Conservation (phyloP, 2,113 vertebrate species). For the Bubo scandiacus region DNA sequence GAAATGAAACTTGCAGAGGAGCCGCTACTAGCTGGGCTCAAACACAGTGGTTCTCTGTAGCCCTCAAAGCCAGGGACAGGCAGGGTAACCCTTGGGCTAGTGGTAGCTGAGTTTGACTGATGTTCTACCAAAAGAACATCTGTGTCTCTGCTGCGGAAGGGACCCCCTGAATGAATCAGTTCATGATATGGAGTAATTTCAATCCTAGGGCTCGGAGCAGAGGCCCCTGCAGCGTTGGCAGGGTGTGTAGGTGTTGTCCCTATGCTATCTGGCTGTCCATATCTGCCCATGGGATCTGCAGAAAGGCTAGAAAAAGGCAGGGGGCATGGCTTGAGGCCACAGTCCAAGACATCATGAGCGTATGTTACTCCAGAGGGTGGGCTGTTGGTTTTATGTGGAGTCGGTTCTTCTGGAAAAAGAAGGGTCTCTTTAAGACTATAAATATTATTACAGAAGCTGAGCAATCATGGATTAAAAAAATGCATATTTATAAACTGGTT, state of each 20-base stretch:
- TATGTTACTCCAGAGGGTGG: conserved; percentile 85
- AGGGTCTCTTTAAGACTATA: conserved; percentile 83
- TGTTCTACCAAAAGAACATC: conserved; percentile 83
- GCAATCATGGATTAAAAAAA: conserved; percentile 64
- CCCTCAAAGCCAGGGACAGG: conserved; percentile 91
- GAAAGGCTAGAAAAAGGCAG: conserved; percentile 74
- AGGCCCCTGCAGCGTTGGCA: conserved; percentile 77
- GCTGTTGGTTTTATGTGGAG: conserved; percentile 87
- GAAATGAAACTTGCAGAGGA: conserved; percentile 99
- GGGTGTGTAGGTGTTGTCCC: conserved; percentile 84
- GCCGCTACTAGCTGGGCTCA: conserved; percentile 97
- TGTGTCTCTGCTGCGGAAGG: conserved; percentile 80
- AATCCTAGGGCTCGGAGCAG: conserved; percentile 91
- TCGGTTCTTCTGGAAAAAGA: conserved; percentile 93
- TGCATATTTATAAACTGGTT: conserved; percentile 46
- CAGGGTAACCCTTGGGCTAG: conserved; percentile 90
- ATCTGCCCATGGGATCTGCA: conserved; percentile 82
- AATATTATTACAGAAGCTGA: conserved; percentile 67
- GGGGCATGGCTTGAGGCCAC: conserved; percentile 87
- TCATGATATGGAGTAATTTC: conserved; percentile 97
- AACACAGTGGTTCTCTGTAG: conserved; percentile 95
- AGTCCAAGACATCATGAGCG: conserved; percentile 84
- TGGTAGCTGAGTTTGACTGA: conserved; percentile 75
- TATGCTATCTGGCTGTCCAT: conserved; percentile 84
- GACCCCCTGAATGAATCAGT: conserved; percentile 86